Conservation (phyloP, 2,888 invertebrate genomes). For the Ichneumoninae sp. region DNA sequence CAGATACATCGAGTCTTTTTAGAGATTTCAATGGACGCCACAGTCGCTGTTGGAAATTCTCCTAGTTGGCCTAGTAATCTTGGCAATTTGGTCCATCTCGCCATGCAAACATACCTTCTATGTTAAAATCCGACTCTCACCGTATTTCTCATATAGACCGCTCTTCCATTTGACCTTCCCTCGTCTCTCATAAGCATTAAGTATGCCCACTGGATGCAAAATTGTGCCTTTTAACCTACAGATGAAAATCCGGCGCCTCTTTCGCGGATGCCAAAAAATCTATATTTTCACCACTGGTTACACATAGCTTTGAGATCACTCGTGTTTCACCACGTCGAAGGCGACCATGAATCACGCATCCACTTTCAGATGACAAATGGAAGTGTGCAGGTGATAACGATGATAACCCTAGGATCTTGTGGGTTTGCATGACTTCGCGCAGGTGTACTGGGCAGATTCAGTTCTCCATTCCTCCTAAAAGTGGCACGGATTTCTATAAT, state of each 20-base stretch:
- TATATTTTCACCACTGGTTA: slow-evolving; percentile 2
- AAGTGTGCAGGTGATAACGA: background rate
- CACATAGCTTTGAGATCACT: background rate
- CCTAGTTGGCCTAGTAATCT: background rate
- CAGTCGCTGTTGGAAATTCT: background rate
- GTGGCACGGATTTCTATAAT: background rate
- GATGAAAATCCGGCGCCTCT: slow-evolving; percentile 13
- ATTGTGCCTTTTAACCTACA: background rate
- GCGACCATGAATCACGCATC: background rate
- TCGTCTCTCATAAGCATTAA: slow-evolving; percentile 6
- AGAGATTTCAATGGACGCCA: background rate
- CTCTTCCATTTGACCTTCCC: slow-evolving; percentile 22
- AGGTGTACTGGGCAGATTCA: too few relatives aligned
- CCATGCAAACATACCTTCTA: background rate
- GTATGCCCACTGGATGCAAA: slow-evolving; percentile 25
- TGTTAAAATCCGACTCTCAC: slow-evolving; percentile 28
- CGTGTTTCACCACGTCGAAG: background rate
- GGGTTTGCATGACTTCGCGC: too few relatives aligned
- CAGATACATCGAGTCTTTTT: background rate
- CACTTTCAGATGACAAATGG: background rate
- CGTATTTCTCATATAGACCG: background rate
- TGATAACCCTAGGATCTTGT: too few relatives aligned
- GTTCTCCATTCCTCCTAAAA: too few relatives aligned
- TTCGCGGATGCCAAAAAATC: slow-evolving; percentile 20
- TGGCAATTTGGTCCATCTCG: background rate